These are phyloP conservation scores for Drosophila kanapiae DNA, from an alignment of 1,140 invertebrate genomes.

Conservation along the genomic window DNA sequence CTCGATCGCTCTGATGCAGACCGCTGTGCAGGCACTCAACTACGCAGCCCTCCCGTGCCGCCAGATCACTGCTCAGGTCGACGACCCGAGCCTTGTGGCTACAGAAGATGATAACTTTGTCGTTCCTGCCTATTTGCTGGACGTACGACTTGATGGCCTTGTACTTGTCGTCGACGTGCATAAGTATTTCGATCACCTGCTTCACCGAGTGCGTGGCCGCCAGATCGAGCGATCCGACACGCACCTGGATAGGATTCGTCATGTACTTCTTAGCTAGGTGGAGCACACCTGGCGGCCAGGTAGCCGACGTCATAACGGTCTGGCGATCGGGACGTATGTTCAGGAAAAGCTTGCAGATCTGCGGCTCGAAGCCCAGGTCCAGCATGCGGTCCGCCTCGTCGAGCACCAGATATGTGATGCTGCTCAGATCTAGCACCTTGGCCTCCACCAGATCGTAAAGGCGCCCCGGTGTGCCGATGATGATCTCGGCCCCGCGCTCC, in stretches of 20 bases:
- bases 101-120: constrained; percentile 96
- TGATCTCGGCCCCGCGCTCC: constrained; percentile 92
- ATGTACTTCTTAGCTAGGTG: constrained; percentile 93
- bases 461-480: constrained; percentile 95
- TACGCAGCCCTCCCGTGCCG: no score
- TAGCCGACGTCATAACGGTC: constrained; percentile 95
- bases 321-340: constrained; percentile 93
- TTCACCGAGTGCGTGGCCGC: constrained; percentile 93
- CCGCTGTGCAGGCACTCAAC: no score
- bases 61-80: constrained; percentile 93
- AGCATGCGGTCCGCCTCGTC: constrained; percentile 95
- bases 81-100: constrained; percentile 93
- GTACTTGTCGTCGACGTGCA: constrained; percentile 91
- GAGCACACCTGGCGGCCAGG: constrained; percentile 94
- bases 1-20: no score
- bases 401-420: constrained; percentile 95
- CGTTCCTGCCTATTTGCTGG: constrained; percentile 87
- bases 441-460: constrained; percentile 92
- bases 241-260: constrained; percentile 94
- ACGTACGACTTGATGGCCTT: constrained; percentile 76
- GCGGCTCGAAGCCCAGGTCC: constrained; percentile 95
- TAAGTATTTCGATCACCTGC: constrained; percentile 91
- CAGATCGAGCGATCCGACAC: constrained; percentile 94
- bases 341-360: constrained; percentile 92
- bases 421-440: constrained; percentile 89